Percentiles rank a stretch among this genome's conserved stretches.
phyloP scores from a whole-genome alignment of 2,797 vertebrate species.

The Falco concolor region DNA sequence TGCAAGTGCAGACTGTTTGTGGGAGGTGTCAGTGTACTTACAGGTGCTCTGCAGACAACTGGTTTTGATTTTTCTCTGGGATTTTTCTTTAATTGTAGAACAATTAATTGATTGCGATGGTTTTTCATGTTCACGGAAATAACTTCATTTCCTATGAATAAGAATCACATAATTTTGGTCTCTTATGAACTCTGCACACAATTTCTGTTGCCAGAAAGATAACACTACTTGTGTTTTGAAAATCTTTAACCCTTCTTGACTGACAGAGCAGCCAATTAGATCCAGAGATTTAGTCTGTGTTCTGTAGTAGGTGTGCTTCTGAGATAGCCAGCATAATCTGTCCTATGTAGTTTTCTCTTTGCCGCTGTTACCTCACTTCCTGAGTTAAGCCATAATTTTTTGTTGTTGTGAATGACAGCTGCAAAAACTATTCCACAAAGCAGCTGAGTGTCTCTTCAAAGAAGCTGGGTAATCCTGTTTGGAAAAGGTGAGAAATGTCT shows the following conservation, averaged over 20 bases:
- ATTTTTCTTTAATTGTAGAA: background rate
- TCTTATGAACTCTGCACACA: background rate
- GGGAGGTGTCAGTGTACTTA: background rate
- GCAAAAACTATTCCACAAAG: background rate
- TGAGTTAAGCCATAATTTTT: background rate
- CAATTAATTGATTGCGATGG: no score
- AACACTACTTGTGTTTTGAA: background rate
- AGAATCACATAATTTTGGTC: background rate
- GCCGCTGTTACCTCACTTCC: background rate
- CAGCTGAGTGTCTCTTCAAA: background rate
- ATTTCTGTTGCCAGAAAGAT: background rate
- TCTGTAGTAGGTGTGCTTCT: background rate
- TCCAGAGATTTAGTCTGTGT: background rate
- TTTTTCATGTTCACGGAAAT: background rate
- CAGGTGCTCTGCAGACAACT: background rate
- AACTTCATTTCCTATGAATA: background rate
- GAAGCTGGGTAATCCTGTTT: background rate
- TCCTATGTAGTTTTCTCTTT: background rate
- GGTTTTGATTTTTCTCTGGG: background rate
- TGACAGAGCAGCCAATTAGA: background rate
- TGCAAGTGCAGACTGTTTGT: background rate
- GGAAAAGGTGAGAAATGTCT: background rate
- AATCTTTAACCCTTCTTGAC: background rate
- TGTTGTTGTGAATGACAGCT: background rate
- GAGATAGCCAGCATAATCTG: no score